A percentile compares a stretch with the other conserved stretches of the same genome.
These are phyloP conservation scores for Clarias laeviceps DNA, from an alignment of 2,797 vertebrate species.

Conservation along the genomic window DNA sequence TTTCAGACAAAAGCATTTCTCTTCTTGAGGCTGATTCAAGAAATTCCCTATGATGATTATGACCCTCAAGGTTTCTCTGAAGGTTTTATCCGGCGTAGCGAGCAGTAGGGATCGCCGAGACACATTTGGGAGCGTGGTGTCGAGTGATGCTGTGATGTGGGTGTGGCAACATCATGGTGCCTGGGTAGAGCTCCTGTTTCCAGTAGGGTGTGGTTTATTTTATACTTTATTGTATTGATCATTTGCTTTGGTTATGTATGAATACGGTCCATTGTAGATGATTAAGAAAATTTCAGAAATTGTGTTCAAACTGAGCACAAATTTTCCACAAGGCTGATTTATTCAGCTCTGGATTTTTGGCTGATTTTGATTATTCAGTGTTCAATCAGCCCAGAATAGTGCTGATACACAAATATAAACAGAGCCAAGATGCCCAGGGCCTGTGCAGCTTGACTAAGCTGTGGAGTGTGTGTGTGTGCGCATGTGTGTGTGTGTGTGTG, in stretches of 20 bases:
- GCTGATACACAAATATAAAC: conserved; percentile 34
- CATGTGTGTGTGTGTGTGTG: conserved; percentile 1
- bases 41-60: neutral
- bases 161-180: conserved; percentile 13
- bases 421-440: conserved; percentile 32
- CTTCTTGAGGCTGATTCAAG: neutral
- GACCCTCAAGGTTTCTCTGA: neutral
- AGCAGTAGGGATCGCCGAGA: conserved; percentile 5
- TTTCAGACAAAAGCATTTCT: neutral
- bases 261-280: neutral
- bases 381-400: conserved; percentile 29
- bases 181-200: conserved; percentile 22
- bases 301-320: neutral
- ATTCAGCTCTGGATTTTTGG: neutral
- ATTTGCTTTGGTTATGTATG: neutral
- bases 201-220: conserved; percentile 32
- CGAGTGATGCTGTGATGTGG: conserved; percentile 37
- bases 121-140: conserved; percentile 14
- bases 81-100: neutral
- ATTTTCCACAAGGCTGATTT: neutral
- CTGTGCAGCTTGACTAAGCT: conserved; percentile 34
- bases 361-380: conserved; percentile 19
- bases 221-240: neutral
- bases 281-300: neutral
- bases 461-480: neutral